Conservation (phyloP, 2,888 invertebrate genomes). For the Camponotus fellah region DNA sequence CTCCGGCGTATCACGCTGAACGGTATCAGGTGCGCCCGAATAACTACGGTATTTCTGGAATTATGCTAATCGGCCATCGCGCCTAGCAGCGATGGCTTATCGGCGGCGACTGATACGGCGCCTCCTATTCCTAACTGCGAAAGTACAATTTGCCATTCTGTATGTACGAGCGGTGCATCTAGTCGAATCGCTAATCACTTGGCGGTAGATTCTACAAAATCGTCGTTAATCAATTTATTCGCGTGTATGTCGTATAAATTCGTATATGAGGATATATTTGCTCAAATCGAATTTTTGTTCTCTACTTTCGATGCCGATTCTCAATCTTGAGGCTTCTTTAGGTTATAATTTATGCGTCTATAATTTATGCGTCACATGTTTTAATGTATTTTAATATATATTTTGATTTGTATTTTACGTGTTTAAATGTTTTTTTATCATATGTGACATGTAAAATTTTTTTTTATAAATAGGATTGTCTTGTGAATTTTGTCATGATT, state of each 20-base stretch:
- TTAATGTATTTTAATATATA: background rate
- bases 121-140: conserved; percentile 55
- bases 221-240: background rate
- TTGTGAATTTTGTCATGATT: background rate
- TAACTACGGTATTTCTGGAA: conserved; percentile 69
- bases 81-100: conserved; percentile 65
- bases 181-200: conserved; percentile 40
- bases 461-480: background rate
- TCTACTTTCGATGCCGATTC: background rate
- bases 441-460: background rate
- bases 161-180: conserved; percentile 9
- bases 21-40: conserved; percentile 60
- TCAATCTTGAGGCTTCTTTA: background rate
- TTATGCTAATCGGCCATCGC: conserved; percentile 68
- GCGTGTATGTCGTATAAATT: too few relatives aligned
- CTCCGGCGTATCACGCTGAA: conserved; percentile 44
- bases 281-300: background rate
- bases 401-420: background rate
- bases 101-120: conserved; percentile 63
- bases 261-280: background rate
- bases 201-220: background rate
- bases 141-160: conserved; percentile 46
- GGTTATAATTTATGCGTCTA: too few relatives aligned
- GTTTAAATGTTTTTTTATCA: background rate
- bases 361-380: background rate